These are phyloP conservation scores for Mesitornis unicolor DNA, from an alignment of 2,113 vertebrate species.

Conservation along the genomic window DNA sequence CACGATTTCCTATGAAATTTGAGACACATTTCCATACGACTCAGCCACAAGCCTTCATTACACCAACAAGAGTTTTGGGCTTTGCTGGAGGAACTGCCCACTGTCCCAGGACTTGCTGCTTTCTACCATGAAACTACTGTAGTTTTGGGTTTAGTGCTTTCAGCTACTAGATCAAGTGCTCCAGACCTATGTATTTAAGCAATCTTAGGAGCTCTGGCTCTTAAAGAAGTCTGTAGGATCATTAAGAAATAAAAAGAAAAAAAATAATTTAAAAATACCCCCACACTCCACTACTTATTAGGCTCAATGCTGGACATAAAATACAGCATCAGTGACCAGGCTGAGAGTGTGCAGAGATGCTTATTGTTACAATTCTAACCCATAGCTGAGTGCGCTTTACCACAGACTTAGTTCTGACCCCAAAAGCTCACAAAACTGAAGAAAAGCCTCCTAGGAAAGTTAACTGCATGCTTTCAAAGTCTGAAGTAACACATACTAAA, in stretches of 20 bases:
- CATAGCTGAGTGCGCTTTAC: background rate
- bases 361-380: background rate
- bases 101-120: background rate
- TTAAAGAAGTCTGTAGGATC: background rate
- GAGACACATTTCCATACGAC: background rate
- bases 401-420: background rate
- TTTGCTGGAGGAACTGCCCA: background rate
- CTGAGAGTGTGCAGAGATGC: background rate
- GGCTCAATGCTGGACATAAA: background rate
- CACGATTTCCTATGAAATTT: background rate
- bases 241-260: background rate
- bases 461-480: background rate
- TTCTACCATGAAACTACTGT: background rate
- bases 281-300: background rate
- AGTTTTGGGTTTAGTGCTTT: background rate
- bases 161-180: background rate
- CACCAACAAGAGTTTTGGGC: background rate
- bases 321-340: background rate
- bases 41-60: background rate
- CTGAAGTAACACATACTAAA: background rate
- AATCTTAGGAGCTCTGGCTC: background rate
- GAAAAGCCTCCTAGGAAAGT: background rate
- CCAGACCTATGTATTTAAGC: background rate
- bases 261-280: rapidly evolving
- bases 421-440: background rate